Base-by-base conservation (phyloP, 2,113 vertebrate genomes). In the Cnemophilus loriae region DNA sequence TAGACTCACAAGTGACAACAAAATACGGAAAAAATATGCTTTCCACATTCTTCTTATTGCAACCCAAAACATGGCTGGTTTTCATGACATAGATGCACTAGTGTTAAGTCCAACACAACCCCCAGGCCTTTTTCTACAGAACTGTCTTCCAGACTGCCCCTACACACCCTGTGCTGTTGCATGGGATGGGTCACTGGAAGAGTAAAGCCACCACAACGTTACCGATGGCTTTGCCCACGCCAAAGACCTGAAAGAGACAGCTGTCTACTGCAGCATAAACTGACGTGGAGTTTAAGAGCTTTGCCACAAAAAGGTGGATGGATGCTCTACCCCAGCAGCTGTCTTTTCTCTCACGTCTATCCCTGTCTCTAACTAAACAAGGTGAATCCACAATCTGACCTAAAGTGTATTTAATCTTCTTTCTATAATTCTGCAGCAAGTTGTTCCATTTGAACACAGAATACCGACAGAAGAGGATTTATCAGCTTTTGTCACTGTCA, bases 401-500 rank as follows among this genome's bases (percentile, higher is more conserved):
- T 30, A 21, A 79, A 73, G 27, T 20, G 2, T 55, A 88, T 32
- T 46, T 76, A 61, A 70, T 49, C 53, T 77, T 35, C 41, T 86
- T 73, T 46, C 68, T 42, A 15, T 27, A 76, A 73, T n/a, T 53
- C 70, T 84, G 42, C 47, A 75, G 28, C 37, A 69, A 74, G 32
- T 73, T 26, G 5, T 69, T 84, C 73, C n/a, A 80, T 57, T 94
- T 73, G 18, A 86, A 74, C 0, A 0, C 37, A 84, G 83, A 95
- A 80, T 4, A 24, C 63, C 46, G 17, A 23, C 26, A 65, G 44
- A 82, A 76, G 19, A 65, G 41, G 26, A 74, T 71, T 91, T 71
- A 85, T 56, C 41, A 73, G 68, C 67, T 83, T 88, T 71, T 83
- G 22, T 80, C 57, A 60, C 70, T 61, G 35, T 69, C 63, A 90